phyloP scores from a whole-genome alignment of 2,113 vertebrate species.

The Macaca fascicularis region DNA sequence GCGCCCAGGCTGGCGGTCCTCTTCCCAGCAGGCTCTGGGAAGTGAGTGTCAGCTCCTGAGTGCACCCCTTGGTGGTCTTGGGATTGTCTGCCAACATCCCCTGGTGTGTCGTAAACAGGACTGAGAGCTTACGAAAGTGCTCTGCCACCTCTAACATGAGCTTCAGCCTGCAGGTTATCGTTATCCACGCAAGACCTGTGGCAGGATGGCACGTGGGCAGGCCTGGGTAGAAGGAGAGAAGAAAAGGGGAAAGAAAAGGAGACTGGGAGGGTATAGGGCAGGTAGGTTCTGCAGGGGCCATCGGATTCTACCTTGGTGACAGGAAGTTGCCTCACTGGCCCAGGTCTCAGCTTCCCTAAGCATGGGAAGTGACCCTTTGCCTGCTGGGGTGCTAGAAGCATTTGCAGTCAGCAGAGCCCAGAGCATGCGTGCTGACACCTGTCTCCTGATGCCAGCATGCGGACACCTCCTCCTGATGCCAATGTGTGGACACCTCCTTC shows the following conservation, averaged over 20 bases:
- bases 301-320: not conserved
- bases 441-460: not conserved
- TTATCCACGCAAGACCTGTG: fast-evolving
- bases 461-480: too few species aligned
- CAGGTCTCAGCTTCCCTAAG: too few species aligned
- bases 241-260: not conserved
- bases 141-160: not conserved
- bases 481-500: not conserved
- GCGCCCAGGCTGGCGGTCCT: not conserved
- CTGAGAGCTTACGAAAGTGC: fast-evolving
- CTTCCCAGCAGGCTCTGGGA: too few species aligned
- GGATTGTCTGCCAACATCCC: not conserved
- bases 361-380: not conserved
- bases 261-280: not conserved
- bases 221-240: not conserved
- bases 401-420: not conserved
- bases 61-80: not conserved
- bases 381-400: not conserved
- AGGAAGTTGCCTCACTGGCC: not conserved
- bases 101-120: not conserved
- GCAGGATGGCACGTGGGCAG: too few species aligned
- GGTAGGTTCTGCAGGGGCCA: not conserved
- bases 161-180: too few species aligned
- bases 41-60: too few species aligned
- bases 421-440: fast-evolving